Base-by-base conservation (phyloP, 2,888 invertebrate species). In the Plusia festucae region DNA sequence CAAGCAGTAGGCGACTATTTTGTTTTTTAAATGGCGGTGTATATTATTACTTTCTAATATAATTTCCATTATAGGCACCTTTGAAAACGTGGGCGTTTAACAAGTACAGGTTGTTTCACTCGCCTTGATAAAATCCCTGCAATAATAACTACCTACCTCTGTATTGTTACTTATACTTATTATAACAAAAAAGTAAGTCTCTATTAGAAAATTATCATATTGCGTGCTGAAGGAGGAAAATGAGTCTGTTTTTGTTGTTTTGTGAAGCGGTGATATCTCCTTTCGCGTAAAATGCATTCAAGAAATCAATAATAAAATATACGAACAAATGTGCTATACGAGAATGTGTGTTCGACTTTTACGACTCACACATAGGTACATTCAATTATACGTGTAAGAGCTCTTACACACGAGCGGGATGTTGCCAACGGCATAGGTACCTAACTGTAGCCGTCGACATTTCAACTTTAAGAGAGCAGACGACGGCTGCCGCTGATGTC, bases 231-330 rank as follows among this genome's bases (percentile, higher is more conserved):
- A 15, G n/a, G n/a, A 40, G 40, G 40, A 40, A 40, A 40, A 40
- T n/a, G n/a, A 40, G n/a, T 40, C 5, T 40, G 40, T 40, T 40
- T 40, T 40, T 40, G 40, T 40, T 40, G 15, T n/a, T 40, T 40
- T 40, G 40, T 40, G 40, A n/a, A n/a, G n/a, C 40, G 40, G 40
- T 40, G 40, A 40, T 40, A 40, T 40, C 40, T 40, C 40, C 40
- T 40, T 40, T 40, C n/a, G 40, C 40, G 40, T 40, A 6, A 40
- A 40, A 40, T 40, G 40, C 40, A 40, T 40, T 40, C 40, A 40
- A 40, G n/a, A n/a, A 40, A 40, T n/a, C 40, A 40, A n/a, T 40
- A n/a, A n/a, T n/a, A n/a, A n/a, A 15, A 40, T 40, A 6, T n/a
- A n/a, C 15, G n/a, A n/a, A n/a, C 15, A 1, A 13, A 15, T 34